Percentiles rank a stretch among this genome's conserved stretches.
These are phyloP conservation scores for Onychomys leucogaster DNA, from an alignment of 2,797 vertebrate species.

Conservation along the genomic window DNA sequence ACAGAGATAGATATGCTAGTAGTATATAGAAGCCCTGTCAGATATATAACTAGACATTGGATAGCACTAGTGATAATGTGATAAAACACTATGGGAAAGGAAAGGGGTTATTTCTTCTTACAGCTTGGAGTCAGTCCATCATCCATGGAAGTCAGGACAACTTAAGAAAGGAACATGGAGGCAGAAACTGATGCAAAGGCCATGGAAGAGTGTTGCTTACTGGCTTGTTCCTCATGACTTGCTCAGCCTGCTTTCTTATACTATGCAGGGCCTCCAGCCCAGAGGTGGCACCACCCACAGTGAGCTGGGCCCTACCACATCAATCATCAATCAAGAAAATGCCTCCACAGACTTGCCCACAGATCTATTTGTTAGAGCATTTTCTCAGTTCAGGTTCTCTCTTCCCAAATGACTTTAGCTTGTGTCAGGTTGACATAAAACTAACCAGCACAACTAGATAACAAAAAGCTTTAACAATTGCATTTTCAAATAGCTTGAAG, in stretches of 20 bases:
- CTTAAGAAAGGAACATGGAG: background rate
- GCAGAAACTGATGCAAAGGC: background rate
- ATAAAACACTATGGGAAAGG: background rate
- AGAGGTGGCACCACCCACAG: background rate
- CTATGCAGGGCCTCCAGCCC: background rate
- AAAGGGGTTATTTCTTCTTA: background rate
- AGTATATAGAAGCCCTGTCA: background rate
- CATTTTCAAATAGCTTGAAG: conserved; percentile 8
- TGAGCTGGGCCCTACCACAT: background rate
- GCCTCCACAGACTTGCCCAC: background rate
- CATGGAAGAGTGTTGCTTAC: background rate
- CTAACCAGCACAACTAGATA: background rate
- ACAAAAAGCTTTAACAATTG: background rate
- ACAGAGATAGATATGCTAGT: background rate
- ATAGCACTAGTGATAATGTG: background rate
- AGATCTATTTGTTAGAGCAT: background rate
- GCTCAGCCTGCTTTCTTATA: background rate
- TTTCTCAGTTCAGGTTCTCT: background rate
- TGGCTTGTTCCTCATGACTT: background rate
- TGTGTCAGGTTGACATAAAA: background rate
- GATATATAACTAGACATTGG: background rate
- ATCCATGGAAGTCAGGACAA: background rate
- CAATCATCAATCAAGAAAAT: background rate
- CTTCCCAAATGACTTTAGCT: background rate
- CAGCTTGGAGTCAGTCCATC: background rate